Conservation (phyloP, 2,113 vertebrate species). For the Elaphurus davidianus region DNA sequence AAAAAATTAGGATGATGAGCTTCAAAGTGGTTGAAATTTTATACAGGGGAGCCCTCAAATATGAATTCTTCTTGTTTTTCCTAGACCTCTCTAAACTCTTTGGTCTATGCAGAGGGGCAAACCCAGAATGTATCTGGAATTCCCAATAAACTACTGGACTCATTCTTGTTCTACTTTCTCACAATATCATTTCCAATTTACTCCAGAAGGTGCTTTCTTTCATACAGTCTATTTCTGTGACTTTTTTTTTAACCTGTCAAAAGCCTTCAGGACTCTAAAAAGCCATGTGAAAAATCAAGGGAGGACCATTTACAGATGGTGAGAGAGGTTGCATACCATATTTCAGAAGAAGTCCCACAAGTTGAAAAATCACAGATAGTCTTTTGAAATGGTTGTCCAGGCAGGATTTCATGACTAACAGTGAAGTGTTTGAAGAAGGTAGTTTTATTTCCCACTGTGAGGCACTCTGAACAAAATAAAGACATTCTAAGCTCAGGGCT, state of each 20-base stretch:
- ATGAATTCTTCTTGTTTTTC: background rate
- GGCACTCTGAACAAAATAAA: background rate
- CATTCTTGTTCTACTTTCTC: background rate
- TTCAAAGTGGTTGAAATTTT: background rate
- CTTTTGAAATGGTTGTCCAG: slow-evolving; percentile 11
- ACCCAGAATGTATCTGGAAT: background rate
- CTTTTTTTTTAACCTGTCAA: slow-evolving; percentile 25
- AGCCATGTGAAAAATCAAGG: background rate
- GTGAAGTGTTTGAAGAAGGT: background rate
- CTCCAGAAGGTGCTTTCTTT: background rate
- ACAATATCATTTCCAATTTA: background rate
- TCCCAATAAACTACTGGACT: background rate
- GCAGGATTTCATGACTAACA: slow-evolving; percentile 17
- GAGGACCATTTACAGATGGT: background rate
- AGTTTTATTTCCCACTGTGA: background rate
- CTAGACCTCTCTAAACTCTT: background rate
- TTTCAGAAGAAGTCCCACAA: background rate
- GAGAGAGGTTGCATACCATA: background rate
- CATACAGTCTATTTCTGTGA: slow-evolving; percentile 2
- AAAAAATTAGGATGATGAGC: background rate
- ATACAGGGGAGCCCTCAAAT: background rate
- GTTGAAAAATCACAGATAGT: background rate
- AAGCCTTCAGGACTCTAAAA: background rate
- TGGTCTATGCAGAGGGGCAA: background rate
- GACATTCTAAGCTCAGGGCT: slow-evolving; percentile 3